These are phyloP conservation scores for Pseudopodoces humilis DNA, from an alignment of 2,113 vertebrate species.

Conservation along the genomic window DNA sequence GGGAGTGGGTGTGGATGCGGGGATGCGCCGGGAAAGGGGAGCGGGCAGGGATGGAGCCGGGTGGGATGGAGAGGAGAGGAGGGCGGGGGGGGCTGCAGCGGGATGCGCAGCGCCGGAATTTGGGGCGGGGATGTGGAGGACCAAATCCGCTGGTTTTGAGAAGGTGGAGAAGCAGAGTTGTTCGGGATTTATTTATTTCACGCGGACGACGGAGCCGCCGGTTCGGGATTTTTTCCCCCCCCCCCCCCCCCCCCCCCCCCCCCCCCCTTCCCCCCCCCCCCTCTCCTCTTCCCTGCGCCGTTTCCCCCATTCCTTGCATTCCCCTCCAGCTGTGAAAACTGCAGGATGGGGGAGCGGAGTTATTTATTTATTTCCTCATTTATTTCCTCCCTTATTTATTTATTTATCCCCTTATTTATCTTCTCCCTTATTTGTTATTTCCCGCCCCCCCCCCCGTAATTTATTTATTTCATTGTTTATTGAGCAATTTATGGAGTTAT, in stretches of 20 bases:
- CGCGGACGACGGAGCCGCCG: background rate
- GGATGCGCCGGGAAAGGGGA: background rate
- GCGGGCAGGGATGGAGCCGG: background rate
- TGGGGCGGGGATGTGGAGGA: background rate
- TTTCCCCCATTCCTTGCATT: background rate
- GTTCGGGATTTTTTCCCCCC: too few species aligned
- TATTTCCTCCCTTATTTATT: background rate
- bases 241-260: too few species aligned
- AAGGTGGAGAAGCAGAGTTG: background rate
- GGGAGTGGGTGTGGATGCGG: background rate
- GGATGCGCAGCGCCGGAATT: background rate
- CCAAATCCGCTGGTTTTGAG: background rate
- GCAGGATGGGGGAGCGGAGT: background rate
- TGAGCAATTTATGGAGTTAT: rapidly evolving
- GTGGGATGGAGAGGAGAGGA: background rate
- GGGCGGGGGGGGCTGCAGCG: background rate
- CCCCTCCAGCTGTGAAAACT: background rate
- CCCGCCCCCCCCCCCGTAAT: too few species aligned
- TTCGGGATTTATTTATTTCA: background rate
- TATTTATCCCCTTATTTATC: background rate
- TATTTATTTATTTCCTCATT: background rate
- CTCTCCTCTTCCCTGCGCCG: background rate
- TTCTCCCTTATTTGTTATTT: too few species aligned
- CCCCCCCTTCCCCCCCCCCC: rapidly evolving
- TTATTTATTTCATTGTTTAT: rapidly evolving